Evolutionary conservation across 1,140 invertebrate genomes (phyloP).

Genomic region (Aleiodes sp.): DNA sequence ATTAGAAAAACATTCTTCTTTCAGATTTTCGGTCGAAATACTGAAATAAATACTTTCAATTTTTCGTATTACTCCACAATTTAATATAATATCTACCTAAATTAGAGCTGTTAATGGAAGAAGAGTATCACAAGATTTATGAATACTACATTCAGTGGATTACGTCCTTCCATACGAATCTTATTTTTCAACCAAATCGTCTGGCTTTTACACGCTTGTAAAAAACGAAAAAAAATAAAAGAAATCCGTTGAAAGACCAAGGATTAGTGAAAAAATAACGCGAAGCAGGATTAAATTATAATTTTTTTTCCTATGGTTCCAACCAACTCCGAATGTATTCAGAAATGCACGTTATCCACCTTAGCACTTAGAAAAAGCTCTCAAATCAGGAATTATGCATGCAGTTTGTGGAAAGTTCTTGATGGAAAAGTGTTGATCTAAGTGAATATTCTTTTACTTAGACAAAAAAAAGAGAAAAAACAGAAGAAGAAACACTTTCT

Average conservation of each 20-base stretch:
- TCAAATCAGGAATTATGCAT: slow-evolving; percentile 25
- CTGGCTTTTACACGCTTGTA: neutral
- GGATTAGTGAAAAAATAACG: slow-evolving; percentile 54
- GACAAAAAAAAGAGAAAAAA: neutral
- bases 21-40: no score
- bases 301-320: slow-evolving; percentile 17
- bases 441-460: neutral
- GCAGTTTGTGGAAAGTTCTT: slow-evolving; percentile 11
- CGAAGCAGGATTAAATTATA: slow-evolving; percentile 44
- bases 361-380: neutral
- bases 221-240: slow-evolving; percentile 26
- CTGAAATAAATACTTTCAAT: no score
- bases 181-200: slow-evolving; percentile 50
- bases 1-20: no score
- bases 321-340: slow-evolving; percentile 26
- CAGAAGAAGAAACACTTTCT: neutral
- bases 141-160: slow-evolving; percentile 64
- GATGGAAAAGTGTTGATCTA: slow-evolving; percentile 13
- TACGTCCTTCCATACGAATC: slow-evolving; percentile 53
- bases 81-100: neutral
- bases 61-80: no score
- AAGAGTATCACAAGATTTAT: slow-evolving; percentile 47
- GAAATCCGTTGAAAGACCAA: slow-evolving; percentile 43
- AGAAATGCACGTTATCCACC: neutral
- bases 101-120: neutral